phyloP scores from a whole-genome alignment of 2,888 invertebrate species.

The Zaprionus bogoriensis region DNA sequence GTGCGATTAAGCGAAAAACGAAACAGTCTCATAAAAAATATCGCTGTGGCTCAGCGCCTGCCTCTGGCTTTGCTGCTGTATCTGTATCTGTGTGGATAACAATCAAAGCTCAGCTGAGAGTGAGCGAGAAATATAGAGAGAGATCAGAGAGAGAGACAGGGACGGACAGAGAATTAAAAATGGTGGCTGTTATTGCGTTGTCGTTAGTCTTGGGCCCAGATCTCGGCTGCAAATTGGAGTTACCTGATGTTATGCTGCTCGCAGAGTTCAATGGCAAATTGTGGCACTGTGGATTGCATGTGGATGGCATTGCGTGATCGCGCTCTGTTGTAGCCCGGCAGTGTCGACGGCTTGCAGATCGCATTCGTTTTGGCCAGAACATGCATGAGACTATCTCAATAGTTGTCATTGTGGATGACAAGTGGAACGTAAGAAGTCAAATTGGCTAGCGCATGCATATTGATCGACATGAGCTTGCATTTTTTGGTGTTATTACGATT shows the following conservation, averaged over 20 bases:
- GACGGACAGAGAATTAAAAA: conserved; percentile 32
- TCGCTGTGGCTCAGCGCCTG: conserved; percentile 38
- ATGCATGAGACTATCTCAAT: not conserved
- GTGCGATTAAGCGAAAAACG: conserved; percentile 74
- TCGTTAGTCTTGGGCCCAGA: conserved; percentile 47
- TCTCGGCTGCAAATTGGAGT: conserved; percentile 36
- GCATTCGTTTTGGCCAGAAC: not conserved
- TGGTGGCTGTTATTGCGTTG: conserved; percentile 59
- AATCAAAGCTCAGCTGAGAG: conserved; percentile 48
- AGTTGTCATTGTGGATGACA: not conserved
- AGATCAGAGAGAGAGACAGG: not conserved
- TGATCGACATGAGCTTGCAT: no score
- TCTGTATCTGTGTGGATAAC: conserved; percentile 26
- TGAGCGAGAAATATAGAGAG: not conserved
- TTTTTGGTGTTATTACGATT: no score
- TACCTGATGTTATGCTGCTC: conserved; percentile 27
- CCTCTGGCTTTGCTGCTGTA: conserved; percentile 7
- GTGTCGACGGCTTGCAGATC: not conserved
- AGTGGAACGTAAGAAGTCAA: no score
- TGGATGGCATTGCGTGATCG: conserved; percentile 40
- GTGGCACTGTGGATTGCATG: conserved; percentile 38
- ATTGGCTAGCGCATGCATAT: no score
- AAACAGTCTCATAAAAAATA: conserved; percentile 73
- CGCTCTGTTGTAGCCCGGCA: not conserved
- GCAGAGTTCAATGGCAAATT: conserved; percentile 54